Evolutionary conservation across 1,140 invertebrate species (phyloP), one percentile per base, ranked within the genome.

Genomic region (Cylas formicarius): DNA sequence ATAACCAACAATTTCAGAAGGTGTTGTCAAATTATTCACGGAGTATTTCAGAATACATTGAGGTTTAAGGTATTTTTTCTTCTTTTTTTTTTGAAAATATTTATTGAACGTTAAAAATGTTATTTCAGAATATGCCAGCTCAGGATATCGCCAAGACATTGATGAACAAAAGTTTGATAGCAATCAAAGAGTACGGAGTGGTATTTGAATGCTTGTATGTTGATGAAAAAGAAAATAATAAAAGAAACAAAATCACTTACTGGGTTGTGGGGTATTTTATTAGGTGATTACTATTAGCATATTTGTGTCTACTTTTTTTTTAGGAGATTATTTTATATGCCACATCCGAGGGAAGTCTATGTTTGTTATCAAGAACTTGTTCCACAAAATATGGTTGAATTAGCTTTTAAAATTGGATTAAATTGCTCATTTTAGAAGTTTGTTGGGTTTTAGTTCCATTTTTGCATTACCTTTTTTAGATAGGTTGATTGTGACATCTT

Each of bases 351-450:
- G 55, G 84, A 89, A 62, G 66, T 88, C 0, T 90, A 87, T 57
- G 72, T 88, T 19, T 89, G 86, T 64, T 85, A 86, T 62, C 74
- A 83, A 46, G 83, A 87, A 45, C 75, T 75, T 27, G 72, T 82
- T 5, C 81, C 84, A 0, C 84, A 88, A 63, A 87, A 88, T 70
- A 71, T 87, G 39, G 75, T 86, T 5, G 85, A 89, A 72, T 74
- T 88, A 58, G 83, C 84, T 9, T 87, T 86, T 61, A 73, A 82
- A 48, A 66, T 87, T 11, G 37, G 20, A 23, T 17, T 48, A 16
- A 26, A 48, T 19, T 28, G 28, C 37, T 29, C 32, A 6, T 14
- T 39, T 24, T 47, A 24, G n/a, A 40, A 36, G 19, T 26, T 26
- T 26, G 28, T 39, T 27, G 13, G 9, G 9, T 32, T 18, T 10